These are phyloP conservation scores for Drosophila peninsularis DNA, from an alignment of 2,888 invertebrate genomes.

Conservation along the genomic window DNA sequence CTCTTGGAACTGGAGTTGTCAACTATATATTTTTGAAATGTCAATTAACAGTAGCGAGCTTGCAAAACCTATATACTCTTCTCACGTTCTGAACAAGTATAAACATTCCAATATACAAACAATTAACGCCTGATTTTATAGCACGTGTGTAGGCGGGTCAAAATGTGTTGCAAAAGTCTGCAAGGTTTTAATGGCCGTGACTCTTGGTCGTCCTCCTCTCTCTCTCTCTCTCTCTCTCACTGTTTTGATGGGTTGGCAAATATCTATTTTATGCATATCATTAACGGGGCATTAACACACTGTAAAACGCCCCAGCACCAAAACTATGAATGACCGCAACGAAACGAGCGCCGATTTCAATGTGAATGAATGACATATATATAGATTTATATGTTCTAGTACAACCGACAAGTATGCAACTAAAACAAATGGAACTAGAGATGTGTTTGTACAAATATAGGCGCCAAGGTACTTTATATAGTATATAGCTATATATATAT, in stretches of 20 bases:
- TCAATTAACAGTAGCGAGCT: background rate
- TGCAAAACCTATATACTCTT: constrained; percentile 1
- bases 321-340: constrained; percentile 44
- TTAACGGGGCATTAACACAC: constrained; percentile 35
- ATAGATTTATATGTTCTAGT: background rate
- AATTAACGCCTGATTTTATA: constrained; percentile 58
- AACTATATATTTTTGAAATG: too few relatives aligned
- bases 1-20: too few relatives aligned
- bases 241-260: constrained; percentile 1
- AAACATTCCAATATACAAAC: background rate
- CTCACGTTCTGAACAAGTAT: background rate
- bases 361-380: constrained; percentile 39
- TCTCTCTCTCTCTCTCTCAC: background rate
- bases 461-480: constrained; percentile 33
- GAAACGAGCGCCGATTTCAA: constrained; percentile 7
- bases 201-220: background rate
- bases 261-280: constrained; percentile 31
- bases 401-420: constrained; percentile 21
- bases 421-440: constrained; percentile 19
- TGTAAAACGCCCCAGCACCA: constrained; percentile 40
- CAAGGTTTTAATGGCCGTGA: constrained; percentile 3
- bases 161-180: constrained; percentile 34
- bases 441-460: background rate
- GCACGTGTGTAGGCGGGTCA: constrained; percentile 57
- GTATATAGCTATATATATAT: background rate